These are phyloP conservation scores for Brachyrhaphis roseni DNA, from an alignment of 2,797 vertebrate genomes.

Conservation along the genomic window DNA sequence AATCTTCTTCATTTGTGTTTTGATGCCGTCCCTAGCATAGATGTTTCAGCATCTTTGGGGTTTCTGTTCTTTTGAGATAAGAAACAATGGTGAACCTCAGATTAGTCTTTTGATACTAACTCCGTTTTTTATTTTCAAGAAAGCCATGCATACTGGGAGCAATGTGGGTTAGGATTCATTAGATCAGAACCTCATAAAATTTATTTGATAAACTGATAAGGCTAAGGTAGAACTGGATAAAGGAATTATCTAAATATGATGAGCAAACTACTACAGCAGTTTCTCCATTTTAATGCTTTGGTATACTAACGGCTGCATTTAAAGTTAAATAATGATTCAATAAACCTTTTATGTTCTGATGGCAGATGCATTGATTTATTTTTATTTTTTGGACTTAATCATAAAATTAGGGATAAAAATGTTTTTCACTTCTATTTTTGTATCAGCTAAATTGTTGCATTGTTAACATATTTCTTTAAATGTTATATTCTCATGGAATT, in stretches of 20 bases:
- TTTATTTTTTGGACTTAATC: too few species aligned
- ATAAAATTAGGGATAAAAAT: neutral
- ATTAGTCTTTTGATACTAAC: neutral
- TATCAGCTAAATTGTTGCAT: neutral
- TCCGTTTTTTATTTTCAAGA: neutral
- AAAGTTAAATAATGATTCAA: neutral
- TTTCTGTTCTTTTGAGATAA: neutral
- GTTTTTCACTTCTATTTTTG: neutral
- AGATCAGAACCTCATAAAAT: neutral
- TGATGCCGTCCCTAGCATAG: neutral
- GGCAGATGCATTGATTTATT: neutral
- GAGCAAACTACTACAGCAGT: too few species aligned
- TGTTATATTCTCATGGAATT: neutral
- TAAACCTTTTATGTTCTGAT: neutral
- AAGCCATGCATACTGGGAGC: neutral
- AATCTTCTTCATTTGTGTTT: neutral
- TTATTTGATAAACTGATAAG: neutral
- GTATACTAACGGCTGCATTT: neutral
- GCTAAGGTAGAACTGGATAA: neutral
- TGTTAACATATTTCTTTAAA: neutral
- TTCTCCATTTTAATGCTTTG: neutral
- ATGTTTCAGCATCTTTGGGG: neutral
- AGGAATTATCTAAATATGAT: neutral
- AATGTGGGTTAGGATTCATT: neutral
- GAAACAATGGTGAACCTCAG: neutral